Base-by-base conservation (phyloP, 2,113 vertebrate species). In the Cepphus grylle region DNA sequence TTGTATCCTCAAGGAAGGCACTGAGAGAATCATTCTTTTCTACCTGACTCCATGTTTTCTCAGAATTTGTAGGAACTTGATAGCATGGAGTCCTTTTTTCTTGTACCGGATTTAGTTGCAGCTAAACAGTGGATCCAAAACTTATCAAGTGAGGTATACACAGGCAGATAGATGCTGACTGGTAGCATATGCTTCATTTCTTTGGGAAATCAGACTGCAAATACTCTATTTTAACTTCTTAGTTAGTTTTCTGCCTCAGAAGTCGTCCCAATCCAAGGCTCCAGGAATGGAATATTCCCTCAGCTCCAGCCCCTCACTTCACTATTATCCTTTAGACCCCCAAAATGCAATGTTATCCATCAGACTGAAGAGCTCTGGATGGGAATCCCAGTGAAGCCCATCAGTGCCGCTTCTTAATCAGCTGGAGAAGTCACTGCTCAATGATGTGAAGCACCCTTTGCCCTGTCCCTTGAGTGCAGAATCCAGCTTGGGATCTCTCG, bases 391-490 rank as follows among this genome's bases (percentile, higher is more conserved):
- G 76, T 0, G 71, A 96, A 97, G 85, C 93, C 81, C 79, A 92
- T 95, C 95, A 95, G 92, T 92, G 95, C 94, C 9, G 32, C 94
- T 94, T 88, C 91, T 87, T 93, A 87, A 93, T 96, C 95, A 94
- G 87, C 95, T 93, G 92, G 30, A 95, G 95, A 89, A 96, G 93
- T 88, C 82, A 47, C 95, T 97, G 96, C 52, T 97, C 96, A 97
- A 20, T 96, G 96, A 97, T 94, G 95, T 93, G 96, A 77, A 70
- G 79, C 94, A 96, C 96, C 93, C 94, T 80, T 97, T 97, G 95
- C 96, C 91, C 36, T 87, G 4, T 97, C 94, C 94, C 96, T 80
- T 6, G 86, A 81, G 94, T 72, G 49, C 80, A 71, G 80, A 88
- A 93, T 94, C 63, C 69, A 50, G 50, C 65, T 45, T 86, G 88